Base-by-base conservation (phyloP, 1,140 invertebrate species). In the Lepidostoma basale region DNA sequence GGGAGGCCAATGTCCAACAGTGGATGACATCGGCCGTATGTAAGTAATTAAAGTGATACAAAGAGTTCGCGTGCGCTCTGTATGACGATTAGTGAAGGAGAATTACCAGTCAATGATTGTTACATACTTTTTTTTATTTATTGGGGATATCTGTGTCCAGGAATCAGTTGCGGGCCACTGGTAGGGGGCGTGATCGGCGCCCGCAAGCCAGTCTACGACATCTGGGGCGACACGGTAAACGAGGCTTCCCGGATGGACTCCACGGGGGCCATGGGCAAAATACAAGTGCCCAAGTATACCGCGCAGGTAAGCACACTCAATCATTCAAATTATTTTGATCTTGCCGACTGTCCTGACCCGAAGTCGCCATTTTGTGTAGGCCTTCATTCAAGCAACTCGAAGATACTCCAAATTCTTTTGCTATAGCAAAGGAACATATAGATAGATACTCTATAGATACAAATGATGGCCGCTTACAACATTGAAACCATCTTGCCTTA, bases 151-250 rank as follows among this genome's bases (percentile, higher is more conserved):
- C 25, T 62, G 3, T 26, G 44, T 28, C 12, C 72, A 93, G 92
- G 90, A 16, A 95, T 98, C 44, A 95, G 93, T 76, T 92, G 94
- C 76, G 97, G 96, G 0, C 94, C 96, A 0, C 80, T 98, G 1
- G 96, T 99, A 0, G 97, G 97, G 58, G 97, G 97, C 1, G 97
- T 99, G 0, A 98, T 99, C 71, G 97, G 97, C 0, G 96, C 96
- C 0, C 87, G 95, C 23, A 98, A 99, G 76, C 97, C 97, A 0
- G 96, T 98, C 62, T 99, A 97, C 82, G 97, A 99, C 76, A 97
- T 99, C 69, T 99, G 97, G 96, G 97, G 97, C 0, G 86, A 97
- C 77, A 97, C 96, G 0, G 96, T 98, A 0, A 98, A 98, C 80
- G 92, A 97, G 75, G 95, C 96, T 3, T 96, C 94, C 14, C 84